phyloP scores from a whole-genome alignment of 2,113 vertebrate genomes.

The Meleagris gallopavo region DNA sequence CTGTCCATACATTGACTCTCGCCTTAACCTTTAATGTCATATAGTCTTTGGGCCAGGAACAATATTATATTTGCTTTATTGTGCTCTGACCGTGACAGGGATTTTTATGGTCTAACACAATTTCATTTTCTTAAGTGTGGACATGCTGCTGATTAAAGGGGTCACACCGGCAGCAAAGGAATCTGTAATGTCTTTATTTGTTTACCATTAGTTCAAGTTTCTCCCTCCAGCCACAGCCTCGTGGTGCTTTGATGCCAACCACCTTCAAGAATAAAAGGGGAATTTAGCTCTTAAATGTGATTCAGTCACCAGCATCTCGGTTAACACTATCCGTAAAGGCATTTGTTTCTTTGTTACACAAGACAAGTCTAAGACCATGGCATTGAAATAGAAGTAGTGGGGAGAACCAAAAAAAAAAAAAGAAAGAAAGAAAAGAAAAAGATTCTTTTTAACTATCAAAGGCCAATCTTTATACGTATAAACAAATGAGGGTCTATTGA shows the following conservation, averaged over 20 bases:
- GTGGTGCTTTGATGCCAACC: constrained; percentile 9
- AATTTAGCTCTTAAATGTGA: constrained; percentile 34
- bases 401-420: background rate
- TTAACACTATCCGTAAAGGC: constrained; percentile 14
- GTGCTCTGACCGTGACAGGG: rapidly evolving
- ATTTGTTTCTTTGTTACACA: background rate
- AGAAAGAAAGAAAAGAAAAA: background rate
- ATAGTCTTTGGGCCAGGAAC: background rate
- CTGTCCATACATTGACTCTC: background rate
- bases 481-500: background rate
- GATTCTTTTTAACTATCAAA: background rate
- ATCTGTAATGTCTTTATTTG: background rate
- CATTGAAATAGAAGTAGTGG: background rate
- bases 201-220: constrained; percentile 13
- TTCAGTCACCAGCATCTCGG: background rate
- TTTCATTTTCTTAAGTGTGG: background rate
- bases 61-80: constrained; percentile 8
- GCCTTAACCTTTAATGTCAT: background rate
- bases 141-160: background rate
- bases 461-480: background rate
- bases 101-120: background rate
- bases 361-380: background rate
- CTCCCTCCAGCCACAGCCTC: background rate
- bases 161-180: background rate
- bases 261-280: constrained; percentile 48